phyloP scores from a whole-genome alignment of 2,113 vertebrate genomes.

The Prionailurus bengalensis region DNA sequence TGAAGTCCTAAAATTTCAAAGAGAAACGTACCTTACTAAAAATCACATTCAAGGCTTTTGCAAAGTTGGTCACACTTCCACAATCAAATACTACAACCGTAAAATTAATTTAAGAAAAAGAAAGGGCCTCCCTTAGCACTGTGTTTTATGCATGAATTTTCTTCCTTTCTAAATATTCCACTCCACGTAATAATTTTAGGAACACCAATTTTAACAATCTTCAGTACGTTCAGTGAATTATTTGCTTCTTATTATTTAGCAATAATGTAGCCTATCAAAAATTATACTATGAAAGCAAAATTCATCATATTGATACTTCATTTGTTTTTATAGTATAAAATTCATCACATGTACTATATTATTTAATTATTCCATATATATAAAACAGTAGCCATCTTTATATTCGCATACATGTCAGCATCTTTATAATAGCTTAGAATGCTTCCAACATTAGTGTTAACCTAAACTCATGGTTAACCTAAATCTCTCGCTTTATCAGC shows the following conservation, averaged over 20 bases:
- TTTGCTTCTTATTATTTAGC: conserved; percentile 34
- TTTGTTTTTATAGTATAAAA: conserved; percentile 5
- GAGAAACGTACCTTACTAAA: conserved; percentile 16
- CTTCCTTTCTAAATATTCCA: neutral
- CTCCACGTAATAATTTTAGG: neutral
- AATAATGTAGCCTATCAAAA: neutral
- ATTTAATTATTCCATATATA: neutral
- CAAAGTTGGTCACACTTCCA: neutral
- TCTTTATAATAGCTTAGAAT: conserved; percentile 37
- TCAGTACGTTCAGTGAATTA: neutral
- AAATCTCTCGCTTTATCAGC: neutral
- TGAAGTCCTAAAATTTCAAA: conserved; percentile 7
- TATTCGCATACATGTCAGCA: neutral
- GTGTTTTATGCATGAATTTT: neutral
- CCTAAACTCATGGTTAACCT: neutral
- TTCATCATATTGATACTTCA: conserved; percentile 6
- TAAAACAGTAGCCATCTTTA: neutral
- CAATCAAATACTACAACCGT: neutral
- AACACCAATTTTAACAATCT: neutral
- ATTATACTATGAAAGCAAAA: conserved; percentile 45
- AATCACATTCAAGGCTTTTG: neutral
- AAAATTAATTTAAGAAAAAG: conserved; percentile 16
- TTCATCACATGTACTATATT: neutral
- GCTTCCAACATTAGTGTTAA: neutral
- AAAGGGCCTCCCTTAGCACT: neutral